Percentiles rank a stretch among this genome's conserved stretches.
phyloP scores from a whole-genome alignment of 2,113 vertebrate genomes.

The Sebastes schlegelii region DNA sequence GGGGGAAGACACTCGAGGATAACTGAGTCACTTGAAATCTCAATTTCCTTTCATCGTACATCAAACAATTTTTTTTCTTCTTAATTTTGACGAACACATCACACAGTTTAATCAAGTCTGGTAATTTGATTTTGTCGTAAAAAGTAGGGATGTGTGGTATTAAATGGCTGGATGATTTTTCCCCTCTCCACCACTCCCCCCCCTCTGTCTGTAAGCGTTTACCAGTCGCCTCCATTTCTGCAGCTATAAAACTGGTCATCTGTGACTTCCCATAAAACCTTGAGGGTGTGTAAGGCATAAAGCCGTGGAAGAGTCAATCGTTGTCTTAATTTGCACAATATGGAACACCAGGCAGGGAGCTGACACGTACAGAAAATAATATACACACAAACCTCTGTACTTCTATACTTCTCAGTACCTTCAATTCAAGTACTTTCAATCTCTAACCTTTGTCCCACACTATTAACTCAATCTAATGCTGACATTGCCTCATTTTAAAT shows the following conservation, averaged over 20 bases:
- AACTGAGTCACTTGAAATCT: conserved; percentile 65
- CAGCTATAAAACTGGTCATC: conserved; percentile 56
- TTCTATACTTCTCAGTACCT: background rate
- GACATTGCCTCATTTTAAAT: background rate
- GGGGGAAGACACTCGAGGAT: conserved; percentile 53
- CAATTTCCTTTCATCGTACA: conserved; percentile 69
- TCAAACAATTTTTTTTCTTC: conserved; percentile 58
- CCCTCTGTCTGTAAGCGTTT: background rate
- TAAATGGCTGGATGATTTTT: conserved; percentile 53
- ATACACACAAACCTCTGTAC: background rate
- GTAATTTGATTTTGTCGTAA: conserved; percentile 66
- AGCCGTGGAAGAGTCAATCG: conserved; percentile 33
- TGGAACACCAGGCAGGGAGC: background rate
- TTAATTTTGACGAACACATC: conserved; percentile 52
- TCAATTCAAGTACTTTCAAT: background rate
- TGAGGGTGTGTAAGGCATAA: conserved; percentile 12
- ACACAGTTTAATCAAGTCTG: conserved; percentile 58
- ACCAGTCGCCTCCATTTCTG: conserved; percentile 14
- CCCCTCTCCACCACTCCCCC: background rate
- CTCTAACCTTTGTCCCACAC: background rate
- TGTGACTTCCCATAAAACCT: conserved; percentile 59
- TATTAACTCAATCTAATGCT: background rate
- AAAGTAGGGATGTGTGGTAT: conserved; percentile 52
- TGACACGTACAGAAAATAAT: conserved; percentile 2
- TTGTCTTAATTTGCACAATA: conserved; percentile 49